Evolutionary conservation across 2,797 vertebrate genomes (phyloP).

Genomic region (Emys orbicularis): DNA sequence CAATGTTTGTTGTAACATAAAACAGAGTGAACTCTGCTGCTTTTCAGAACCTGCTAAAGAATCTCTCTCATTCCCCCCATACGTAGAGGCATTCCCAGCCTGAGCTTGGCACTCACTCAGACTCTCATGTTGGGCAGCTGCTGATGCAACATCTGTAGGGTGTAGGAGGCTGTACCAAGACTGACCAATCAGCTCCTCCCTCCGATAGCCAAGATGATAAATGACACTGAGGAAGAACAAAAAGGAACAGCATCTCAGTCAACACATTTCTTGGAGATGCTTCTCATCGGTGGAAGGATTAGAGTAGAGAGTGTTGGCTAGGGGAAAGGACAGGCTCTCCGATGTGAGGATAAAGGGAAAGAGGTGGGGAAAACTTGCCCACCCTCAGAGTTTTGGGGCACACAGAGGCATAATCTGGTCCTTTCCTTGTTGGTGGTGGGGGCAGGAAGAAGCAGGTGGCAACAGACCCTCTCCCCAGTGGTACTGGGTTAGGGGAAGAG

Average conservation of each 20-base stretch:
- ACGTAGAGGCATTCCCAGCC: fast-evolving
- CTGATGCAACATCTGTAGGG: constrained; percentile 82
- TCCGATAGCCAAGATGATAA: constrained; percentile 83
- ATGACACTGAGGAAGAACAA: constrained; percentile 77
- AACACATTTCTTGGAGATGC: not conserved
- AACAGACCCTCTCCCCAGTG: not conserved
- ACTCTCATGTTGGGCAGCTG: constrained; percentile 79
- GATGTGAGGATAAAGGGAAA: not conserved
- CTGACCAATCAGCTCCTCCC: constrained; percentile 81
- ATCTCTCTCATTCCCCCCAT: not conserved
- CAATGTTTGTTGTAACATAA: not conserved
- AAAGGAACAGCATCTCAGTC: not conserved
- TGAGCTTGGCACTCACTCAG: constrained; percentile 82
- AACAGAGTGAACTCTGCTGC: not conserved
- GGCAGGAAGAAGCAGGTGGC: not conserved
- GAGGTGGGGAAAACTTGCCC: not conserved
- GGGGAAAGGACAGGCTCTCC: not conserved
- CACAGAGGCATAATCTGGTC: not conserved
- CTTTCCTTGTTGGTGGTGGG: not conserved
- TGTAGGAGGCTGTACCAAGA: constrained; percentile 91
- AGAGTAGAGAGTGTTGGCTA: not conserved
- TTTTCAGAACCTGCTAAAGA: not conserved
- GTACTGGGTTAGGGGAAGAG: not conserved
- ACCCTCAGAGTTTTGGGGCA: not conserved
- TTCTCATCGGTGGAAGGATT: not conserved